Base-by-base conservation (phyloP, 2,888 invertebrate genomes). In the Hypselothyrea guttata region DNA sequence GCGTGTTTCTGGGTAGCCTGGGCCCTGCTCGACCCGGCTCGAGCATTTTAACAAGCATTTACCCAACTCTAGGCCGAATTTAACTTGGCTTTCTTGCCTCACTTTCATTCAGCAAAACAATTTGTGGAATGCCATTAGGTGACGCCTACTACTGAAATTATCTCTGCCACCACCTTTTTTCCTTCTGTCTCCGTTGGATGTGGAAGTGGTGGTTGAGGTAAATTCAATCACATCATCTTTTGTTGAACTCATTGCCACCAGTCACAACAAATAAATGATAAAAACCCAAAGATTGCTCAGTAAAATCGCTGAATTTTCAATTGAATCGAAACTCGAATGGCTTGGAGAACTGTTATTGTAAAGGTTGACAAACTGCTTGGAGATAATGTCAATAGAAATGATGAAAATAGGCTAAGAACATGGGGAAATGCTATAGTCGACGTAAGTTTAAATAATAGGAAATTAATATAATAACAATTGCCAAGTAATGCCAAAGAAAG, bases 101-200 rank as follows among this genome's bases (percentile, higher is more conserved):
- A 64, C 75, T 65, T 67, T 56, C 61, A 62, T 72, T 56, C 69
- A 62, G 56, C 72, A 82, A 85, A 22, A 79, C 81, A 85, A 83
- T 84, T 85, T 84, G 72, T 65, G 82, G 84, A 86, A 84, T 86
- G 78, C 86, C 82, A 84, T 84, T 84, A 77, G 77, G 71, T 72
- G 86, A 86, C 84, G 84, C 83, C 86, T 72, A 58, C 74, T 61
- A 63, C 58, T 57, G 51, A 84, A 78, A 84, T 84, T 81, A 85
- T 84, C 78, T 81, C 53, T 46, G 57, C 42, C 83, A 49, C 58
- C 49, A 52, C 38, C 54, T 37, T 64, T 41, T 42, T 18, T 34
- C 40, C 22, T 52, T 48, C 48, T 46, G 37, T 52, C 18, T 1
- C 27, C 31, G 22, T 9, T 7, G n/a, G 3, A 7, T 18, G 48